These are phyloP conservation scores for Orthonevra nobilis DNA, from an alignment of 2,888 invertebrate species.

Conservation along the genomic window DNA sequence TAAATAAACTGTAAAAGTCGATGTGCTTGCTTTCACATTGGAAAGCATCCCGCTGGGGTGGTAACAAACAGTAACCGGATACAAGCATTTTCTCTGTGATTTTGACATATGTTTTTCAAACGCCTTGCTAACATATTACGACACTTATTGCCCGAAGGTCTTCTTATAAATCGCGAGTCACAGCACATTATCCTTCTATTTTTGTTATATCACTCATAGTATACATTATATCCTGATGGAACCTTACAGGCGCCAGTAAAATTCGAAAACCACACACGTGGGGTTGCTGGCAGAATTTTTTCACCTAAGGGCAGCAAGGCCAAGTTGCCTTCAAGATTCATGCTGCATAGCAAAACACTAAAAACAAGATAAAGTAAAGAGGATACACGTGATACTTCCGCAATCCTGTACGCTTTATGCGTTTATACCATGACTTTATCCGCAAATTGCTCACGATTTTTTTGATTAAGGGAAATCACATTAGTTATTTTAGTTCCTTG, in stretches of 20 bases:
- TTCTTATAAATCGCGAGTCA: slow-evolving; percentile 69
- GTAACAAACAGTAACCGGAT: slow-evolving; percentile 66
- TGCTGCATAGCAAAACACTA: slow-evolving; percentile 41
- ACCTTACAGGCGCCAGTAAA: slow-evolving; percentile 43
- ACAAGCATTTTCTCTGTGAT: slow-evolving; percentile 66
- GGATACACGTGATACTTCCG: slow-evolving; percentile 64
- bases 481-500: no score
- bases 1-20: slow-evolving; percentile 40
- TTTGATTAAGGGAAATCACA: slow-evolving; percentile 53
- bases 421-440: slow-evolving; percentile 29
- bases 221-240: slow-evolving; percentile 23
- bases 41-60: slow-evolving; percentile 63
- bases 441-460: slow-evolving; percentile 29
- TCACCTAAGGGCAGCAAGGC: slow-evolving; percentile 54
- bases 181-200: slow-evolving; percentile 52
- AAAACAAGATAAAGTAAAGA: slow-evolving; percentile 29
- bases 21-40: slow-evolving; percentile 32
- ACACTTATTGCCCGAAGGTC: slow-evolving; percentile 65
- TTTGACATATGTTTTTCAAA: slow-evolving; percentile 69
- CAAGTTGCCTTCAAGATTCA: slow-evolving; percentile 50
- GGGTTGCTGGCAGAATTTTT: slow-evolving; percentile 46
- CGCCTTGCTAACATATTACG: slow-evolving; percentile 66
- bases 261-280: slow-evolving; percentile 15
- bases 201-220: slow-evolving; percentile 39
- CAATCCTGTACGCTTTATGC: slow-evolving; percentile 37